Percentiles rank a stretch among this genome's conserved stretches.
phyloP scores from a whole-genome alignment of 2,113 vertebrate genomes.

The Gallinago jamesoni region DNA sequence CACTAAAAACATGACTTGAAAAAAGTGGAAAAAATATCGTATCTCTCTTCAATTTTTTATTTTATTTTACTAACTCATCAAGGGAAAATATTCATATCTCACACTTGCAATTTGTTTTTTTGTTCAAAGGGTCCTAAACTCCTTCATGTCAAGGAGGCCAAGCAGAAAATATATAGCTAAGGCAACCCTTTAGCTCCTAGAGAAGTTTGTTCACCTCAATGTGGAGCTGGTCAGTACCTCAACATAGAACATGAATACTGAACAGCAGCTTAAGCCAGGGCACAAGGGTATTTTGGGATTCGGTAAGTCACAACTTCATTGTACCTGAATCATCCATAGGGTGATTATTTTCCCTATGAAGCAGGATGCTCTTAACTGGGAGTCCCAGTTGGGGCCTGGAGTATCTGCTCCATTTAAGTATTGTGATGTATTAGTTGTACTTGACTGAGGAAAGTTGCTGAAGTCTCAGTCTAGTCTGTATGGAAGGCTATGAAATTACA shows the following conservation, averaged over 20 bases:
- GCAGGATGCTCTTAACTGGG: not conserved
- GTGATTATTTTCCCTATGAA: not conserved
- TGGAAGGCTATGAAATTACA: not conserved
- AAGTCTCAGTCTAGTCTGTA: not conserved
- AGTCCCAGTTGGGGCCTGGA: not conserved
- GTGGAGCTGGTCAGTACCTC: not conserved
- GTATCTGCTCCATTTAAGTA: not conserved
- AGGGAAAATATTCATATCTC: not conserved
- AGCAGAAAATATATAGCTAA: not conserved
- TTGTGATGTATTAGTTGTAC: not conserved
- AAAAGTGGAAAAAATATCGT: not conserved
- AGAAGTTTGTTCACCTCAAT: not conserved
- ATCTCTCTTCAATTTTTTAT: not conserved
- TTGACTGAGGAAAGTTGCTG: not conserved
- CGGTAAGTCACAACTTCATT: not conserved
- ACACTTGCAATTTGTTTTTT: not conserved
- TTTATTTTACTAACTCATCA: not conserved
- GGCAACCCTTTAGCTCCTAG: not conserved
- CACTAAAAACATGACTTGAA: not conserved
- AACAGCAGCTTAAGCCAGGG: not conserved
- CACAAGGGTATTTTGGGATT: not conserved
- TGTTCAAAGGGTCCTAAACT: not conserved
- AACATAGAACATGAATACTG: not conserved
- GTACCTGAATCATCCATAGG: not conserved
- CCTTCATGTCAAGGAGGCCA: not conserved